Evolutionary conservation across 2,888 invertebrate species (phyloP).

Genomic region (Watsonalla cultraria): DNA sequence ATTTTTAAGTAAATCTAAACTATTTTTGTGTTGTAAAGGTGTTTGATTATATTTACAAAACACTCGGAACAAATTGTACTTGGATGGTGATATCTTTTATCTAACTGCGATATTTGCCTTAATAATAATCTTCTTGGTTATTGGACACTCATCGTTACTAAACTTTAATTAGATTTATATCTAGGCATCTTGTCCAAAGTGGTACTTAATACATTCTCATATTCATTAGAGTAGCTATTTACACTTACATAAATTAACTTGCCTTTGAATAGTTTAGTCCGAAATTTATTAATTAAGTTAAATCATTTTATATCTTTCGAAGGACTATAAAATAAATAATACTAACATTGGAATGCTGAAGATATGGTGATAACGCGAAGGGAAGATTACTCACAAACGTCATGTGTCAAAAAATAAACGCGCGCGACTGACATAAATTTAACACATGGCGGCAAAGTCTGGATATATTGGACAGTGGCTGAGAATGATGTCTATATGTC

Average conservation of each 20-base stretch:
- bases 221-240: slow-evolving; percentile 12
- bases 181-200: slow-evolving; percentile 11
- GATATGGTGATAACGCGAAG: no score
- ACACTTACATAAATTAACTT: neutral
- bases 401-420: no score
- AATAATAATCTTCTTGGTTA: slow-evolving; percentile 18
- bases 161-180: slow-evolving; percentile 22
- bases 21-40: neutral
- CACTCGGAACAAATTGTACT: neutral
- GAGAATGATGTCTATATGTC: no score
- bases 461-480: no score
- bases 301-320: no score
- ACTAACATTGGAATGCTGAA: no score
- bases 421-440: no score
- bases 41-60: neutral
- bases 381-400: no score
- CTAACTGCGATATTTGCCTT: slow-evolving; percentile 39
- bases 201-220: slow-evolving; percentile 19
- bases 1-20: slow-evolving; percentile 12
- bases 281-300: no score
- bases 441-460: no score
- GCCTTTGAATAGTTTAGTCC: no score
- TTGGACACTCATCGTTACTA: slow-evolving; percentile 37
- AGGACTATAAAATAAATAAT: no score
- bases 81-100: slow-evolving; percentile 17